These are phyloP conservation scores for Apostichopus leukothele DNA, from an alignment of 53 echinoderm and acorn worm species.

Conservation along the genomic window DNA sequence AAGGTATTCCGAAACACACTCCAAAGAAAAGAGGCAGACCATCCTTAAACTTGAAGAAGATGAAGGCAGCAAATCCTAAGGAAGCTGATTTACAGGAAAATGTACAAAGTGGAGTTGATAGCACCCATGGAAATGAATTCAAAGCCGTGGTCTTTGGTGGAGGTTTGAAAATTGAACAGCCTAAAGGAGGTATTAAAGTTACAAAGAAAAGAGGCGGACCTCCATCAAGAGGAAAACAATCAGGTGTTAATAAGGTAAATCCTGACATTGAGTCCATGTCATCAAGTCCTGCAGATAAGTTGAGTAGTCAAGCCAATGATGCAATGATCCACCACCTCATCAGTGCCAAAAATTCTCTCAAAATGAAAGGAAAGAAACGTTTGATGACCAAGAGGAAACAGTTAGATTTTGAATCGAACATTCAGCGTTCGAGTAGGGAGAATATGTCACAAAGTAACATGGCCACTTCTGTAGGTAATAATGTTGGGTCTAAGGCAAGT, in stretches of 20 bases:
- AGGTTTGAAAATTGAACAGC: neutral
- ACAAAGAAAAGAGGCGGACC: neutral
- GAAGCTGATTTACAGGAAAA: neutral
- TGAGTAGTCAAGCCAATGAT: too few species aligned
- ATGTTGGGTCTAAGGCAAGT: neutral
- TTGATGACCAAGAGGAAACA: too few species aligned
- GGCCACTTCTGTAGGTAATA: neutral
- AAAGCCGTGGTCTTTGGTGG: neutral
- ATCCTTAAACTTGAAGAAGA: neutral
- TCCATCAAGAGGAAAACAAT: neutral
- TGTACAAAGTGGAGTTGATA: neutral
- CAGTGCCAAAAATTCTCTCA: too few species aligned
- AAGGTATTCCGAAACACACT: neutral
- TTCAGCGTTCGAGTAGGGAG: neutral
- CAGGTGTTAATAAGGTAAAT: neutral
- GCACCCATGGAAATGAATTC: neutral
- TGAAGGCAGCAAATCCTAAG: too few species aligned
- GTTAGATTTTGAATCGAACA: neutral
- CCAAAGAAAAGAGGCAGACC: slow-evolving; percentile 3
- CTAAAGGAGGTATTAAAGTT: neutral
- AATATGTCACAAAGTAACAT: neutral
- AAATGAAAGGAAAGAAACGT: too few species aligned
- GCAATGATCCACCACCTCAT: too few species aligned
- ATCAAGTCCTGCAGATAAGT: too few species aligned
- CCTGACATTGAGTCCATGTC: neutral